Conservation (phyloP, 2,113 vertebrate genomes). For the Lipotes vexillifer region DNA sequence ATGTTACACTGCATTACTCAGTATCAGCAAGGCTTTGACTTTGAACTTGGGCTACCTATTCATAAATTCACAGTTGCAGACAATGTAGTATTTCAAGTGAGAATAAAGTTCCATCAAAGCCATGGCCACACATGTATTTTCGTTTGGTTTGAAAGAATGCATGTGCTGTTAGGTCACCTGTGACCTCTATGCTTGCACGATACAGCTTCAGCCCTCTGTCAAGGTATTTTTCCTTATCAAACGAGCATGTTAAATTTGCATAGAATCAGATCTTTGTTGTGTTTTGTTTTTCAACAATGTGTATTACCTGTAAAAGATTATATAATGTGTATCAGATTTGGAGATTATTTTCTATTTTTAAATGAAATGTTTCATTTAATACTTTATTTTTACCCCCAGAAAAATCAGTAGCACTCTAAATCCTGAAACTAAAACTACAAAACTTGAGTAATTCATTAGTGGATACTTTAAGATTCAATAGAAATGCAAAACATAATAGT, state of each 20-base stretch:
- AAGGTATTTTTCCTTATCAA: not conserved
- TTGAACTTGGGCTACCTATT: not conserved
- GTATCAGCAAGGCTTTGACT: not conserved
- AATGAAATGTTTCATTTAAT: not conserved
- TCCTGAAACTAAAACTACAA: not conserved
- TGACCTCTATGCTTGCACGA: constrained; percentile 41
- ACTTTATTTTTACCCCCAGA: not conserved
- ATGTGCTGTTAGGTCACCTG: not conserved
- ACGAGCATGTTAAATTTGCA: constrained; percentile 4
- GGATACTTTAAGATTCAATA: not conserved
- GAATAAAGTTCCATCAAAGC: constrained; percentile 34
- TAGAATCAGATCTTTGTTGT: not conserved
- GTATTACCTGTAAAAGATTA: not conserved
- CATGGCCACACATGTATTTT: not conserved
- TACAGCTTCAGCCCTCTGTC: not conserved
- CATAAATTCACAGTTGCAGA: not conserved
- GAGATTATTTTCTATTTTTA: constrained; percentile 10
- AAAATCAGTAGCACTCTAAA: not conserved
- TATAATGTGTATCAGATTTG: not conserved
- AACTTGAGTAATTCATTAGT: not conserved
- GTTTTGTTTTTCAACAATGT: not conserved
- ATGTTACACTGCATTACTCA: not conserved
- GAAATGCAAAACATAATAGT: not conserved
- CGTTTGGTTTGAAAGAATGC: not conserved
- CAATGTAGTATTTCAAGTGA: not conserved